Evolutionary conservation across 2,113 vertebrate genomes (phyloP), one percentile per base, ranked within the genome.

Genomic region (Athene noctua): DNA sequence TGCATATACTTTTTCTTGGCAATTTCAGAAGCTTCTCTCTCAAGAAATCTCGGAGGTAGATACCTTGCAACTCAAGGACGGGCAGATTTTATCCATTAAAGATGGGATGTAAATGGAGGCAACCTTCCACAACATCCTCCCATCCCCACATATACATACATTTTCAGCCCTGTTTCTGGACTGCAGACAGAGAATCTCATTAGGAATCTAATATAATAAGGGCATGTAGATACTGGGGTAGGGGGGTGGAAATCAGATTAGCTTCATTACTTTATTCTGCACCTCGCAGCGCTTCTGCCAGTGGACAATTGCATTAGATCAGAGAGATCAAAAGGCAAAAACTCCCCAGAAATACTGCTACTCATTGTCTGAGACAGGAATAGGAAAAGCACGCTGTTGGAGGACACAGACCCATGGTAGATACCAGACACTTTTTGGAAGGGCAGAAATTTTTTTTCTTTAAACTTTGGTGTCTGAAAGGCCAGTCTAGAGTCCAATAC

Each of bases 161-260:
- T 96, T 96, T 96, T 91, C 96, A 91, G 97, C 98, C 97, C 94
- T 98, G 98, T 98, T 98, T 98, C 98, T 96, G 94, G 98, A 98
- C 98, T 98, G 98, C 98, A 98, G 98, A 96, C 88, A 55, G 96
- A 97, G 98, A 99, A 99, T 99, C 99, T 99, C 98, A 99, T 99
- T 99, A 99, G 98, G 98, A 98, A 99, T 98, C 98, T 99, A 99
- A 99, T 98, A 99, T 98, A 99, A 99, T 99, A 99, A 99, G 98
- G 98, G 98, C 99, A 98, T 99, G 99, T 98, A 99, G 98, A 99
- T 99, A 99, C 98, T 98, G 98, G 98, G 98, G 98, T 98, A 98
- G 98, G 98, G 98, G 98, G 98, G 97, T 96, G 97, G 97, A 99
- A 99, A 99, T 99, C 98, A 99, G 98, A 99, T 99, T 99, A 99